Evolutionary conservation across 53 echinoderm and acorn worm genomes (phyloP).

Genomic region (Luidia sarsii): DNA sequence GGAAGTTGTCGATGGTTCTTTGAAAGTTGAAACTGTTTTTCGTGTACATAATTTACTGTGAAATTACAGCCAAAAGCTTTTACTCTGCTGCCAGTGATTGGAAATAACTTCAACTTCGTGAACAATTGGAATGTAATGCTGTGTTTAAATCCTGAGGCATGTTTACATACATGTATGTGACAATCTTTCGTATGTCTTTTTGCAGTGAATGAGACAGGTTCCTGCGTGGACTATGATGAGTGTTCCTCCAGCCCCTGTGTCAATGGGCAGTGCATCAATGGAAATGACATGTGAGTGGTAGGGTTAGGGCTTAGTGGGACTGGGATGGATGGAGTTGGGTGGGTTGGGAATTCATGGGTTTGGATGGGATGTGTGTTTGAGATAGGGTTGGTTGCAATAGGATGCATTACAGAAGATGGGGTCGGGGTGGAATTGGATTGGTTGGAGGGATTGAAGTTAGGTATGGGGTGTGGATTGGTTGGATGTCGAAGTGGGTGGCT

Average conservation of each 20-base stretch:
- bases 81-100: too few species aligned
- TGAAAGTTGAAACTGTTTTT: too few species aligned
- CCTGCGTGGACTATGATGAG: slow-evolving; percentile 31
- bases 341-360: neutral
- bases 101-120: too few species aligned
- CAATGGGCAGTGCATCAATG: slow-evolving; percentile 42
- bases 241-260: slow-evolving; percentile 19
- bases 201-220: slow-evolving; percentile 27
- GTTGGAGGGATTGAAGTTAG: neutral
- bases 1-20: too few species aligned
- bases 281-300: slow-evolving; percentile 33
- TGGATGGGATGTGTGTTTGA: neutral
- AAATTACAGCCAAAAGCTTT: too few species aligned
- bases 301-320: neutral
- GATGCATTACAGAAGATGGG: neutral
- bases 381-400: neutral
- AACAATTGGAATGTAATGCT: too few species aligned
- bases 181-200: neutral
- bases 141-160: too few species aligned
- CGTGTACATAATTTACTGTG: too few species aligned
- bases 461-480: neutral
- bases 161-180: neutral
- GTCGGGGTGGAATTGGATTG: neutral
- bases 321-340: neutral
- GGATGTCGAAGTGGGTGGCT: neutral